Evolutionary conservation across 2,113 vertebrate species (phyloP).

Genomic region (Heterocephalus glaber): DNA sequence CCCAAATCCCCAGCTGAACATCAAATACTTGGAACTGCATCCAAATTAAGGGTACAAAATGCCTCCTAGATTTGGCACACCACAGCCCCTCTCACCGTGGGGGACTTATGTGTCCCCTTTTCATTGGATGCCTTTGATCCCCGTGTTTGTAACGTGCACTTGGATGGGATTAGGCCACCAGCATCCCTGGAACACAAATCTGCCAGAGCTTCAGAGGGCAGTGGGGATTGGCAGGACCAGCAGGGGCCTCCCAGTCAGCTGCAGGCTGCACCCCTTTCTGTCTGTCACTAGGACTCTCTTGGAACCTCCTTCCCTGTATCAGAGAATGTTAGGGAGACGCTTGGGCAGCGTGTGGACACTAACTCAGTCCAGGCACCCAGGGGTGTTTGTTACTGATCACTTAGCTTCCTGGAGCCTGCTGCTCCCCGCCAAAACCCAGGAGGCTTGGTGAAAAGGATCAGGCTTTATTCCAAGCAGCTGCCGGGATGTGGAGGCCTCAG

Average conservation of each 20-base stretch:
- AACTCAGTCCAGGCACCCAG: background rate
- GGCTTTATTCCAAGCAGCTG: background rate
- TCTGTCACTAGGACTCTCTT: background rate
- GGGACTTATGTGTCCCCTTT: background rate
- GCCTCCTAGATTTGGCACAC: background rate
- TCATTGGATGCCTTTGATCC: background rate
- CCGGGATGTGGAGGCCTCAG: background rate
- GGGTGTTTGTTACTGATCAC: background rate
- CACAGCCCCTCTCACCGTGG: background rate
- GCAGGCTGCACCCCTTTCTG: no score
- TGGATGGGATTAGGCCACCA: background rate
- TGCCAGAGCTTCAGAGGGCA: background rate
- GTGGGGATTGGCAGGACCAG: background rate
- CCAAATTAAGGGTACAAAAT: background rate
- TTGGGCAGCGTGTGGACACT: fast-evolving
- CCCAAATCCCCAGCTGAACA: background rate
- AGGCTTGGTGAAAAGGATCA: background rate
- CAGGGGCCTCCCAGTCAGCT: background rate
- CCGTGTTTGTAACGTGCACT: background rate
- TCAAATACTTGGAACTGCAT: background rate
- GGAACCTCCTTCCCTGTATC: background rate
- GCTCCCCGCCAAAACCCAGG: background rate
- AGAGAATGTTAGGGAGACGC: background rate
- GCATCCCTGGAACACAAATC: background rate
- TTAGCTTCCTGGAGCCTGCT: background rate